Base-by-base conservation (phyloP, 1,140 invertebrate species). In the Sarcophaga bullata region DNA sequence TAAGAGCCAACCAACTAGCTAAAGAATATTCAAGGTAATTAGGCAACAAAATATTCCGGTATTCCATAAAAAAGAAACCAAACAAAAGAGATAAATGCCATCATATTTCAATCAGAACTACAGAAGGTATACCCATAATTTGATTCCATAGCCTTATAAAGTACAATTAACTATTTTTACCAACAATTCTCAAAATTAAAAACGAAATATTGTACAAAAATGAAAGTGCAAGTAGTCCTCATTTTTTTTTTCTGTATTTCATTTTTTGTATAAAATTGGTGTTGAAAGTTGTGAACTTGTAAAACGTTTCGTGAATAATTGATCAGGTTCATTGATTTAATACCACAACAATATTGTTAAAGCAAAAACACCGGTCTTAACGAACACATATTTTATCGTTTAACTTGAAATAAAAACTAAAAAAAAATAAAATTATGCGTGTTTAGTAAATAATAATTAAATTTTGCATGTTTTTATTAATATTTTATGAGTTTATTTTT, bases 231-330 rank as follows among this genome's bases (percentile, higher is more conserved):
- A 15, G 15, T 49, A 17, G 3, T 48, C n/a, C 25, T 37, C 25
- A 37, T 2, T 37, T 76, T 76, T 58, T n/a, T 58, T 11, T 58
- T 6, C 13, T n/a, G n/a, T n/a, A n/a, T n/a, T n/a, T n/a, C n/a
- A n/a, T n/a, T n/a, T n/a, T n/a, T n/a, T n/a, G 47, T 48, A 15
- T n/a, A 48, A 48, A 46, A 46, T 76, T 76, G 73, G 73, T 47
- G 73, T 49, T 76, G 73, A 76, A 76, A 76, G 73, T 76, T 76
- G 47, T 76, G 73, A 76, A 76, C 73, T 76, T 76, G 73, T 76
- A 76, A 58, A 76, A 76, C 73, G 73, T 47, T 46, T n/a, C 15
- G 6, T n/a, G 73, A 76, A 76, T 76, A 76, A n/a, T 49, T 76
- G 37, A 76, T 76, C 73, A 49, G 62, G 48, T 76, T 58, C n/a